Conservation (phyloP, 2,888 invertebrate species). For the Loripinus fragilis region DNA sequence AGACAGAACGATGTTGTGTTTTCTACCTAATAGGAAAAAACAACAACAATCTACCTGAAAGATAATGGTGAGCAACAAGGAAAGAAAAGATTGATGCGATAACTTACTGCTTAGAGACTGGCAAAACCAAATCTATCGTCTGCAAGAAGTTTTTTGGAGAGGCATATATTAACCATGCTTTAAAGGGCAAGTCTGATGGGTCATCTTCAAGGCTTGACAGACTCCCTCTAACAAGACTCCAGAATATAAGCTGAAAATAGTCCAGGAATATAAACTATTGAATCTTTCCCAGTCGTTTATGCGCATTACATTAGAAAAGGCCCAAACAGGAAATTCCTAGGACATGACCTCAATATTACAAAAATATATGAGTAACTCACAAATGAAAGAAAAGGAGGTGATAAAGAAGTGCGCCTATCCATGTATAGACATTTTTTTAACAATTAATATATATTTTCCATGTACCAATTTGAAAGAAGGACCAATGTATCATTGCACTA, state of each 20-base stretch:
- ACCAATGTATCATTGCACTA: conserved; percentile 47
- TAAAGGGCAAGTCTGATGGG: conserved; percentile 32
- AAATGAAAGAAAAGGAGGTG: conserved; percentile 22
- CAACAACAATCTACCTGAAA: conserved; percentile 29
- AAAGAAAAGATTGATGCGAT: conserved; percentile 25
- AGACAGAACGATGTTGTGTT: too few species aligned
- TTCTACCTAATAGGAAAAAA: conserved; percentile 33
- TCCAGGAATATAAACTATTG: conserved; percentile 48
- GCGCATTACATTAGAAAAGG: conserved; percentile 47
- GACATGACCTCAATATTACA: conserved; percentile 32
- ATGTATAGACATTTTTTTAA: conserved; percentile 41
- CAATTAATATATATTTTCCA: conserved; percentile 45
- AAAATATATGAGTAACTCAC: conserved; percentile 41
- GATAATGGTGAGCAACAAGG: background rate
- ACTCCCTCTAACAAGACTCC: conserved; percentile 35
- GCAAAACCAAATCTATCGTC: conserved; percentile 21
- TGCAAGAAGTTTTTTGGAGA: conserved; percentile 48
- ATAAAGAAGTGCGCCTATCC: conserved; percentile 19
- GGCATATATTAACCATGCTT: conserved; percentile 39
- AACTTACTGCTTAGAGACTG: conserved; percentile 25
- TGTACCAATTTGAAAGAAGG: conserved; percentile 51
- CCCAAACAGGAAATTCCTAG: conserved; percentile 37
- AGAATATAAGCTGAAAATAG: conserved; percentile 7
- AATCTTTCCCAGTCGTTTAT: conserved; percentile 50
- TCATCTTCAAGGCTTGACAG: conserved; percentile 27